Conservation (phyloP, 2,888 invertebrate species). For the Lycophotia porphyrea region DNA sequence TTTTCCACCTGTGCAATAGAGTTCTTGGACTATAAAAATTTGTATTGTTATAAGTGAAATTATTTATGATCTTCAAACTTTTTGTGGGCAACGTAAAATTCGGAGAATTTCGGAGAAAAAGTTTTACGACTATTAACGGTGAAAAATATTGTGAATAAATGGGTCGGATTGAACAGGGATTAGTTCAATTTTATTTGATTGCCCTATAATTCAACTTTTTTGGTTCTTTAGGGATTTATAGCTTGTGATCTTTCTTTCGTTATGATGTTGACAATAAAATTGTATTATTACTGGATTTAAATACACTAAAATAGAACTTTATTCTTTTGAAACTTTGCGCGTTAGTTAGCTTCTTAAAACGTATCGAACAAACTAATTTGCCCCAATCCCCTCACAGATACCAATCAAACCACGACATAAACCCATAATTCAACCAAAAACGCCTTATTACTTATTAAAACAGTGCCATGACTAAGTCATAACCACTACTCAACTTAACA, state of each 20-base stretch:
- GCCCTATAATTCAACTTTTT: background rate
- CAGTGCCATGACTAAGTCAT: conserved; percentile 37
- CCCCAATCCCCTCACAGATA: conserved; percentile 1
- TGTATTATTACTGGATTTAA: background rate
- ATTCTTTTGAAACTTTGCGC: background rate
- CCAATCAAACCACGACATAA: background rate
- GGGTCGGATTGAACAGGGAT: conserved; percentile 29
- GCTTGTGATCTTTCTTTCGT: background rate
- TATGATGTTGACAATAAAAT: background rate
- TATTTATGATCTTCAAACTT: conserved; percentile 82
- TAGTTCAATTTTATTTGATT: conserved; percentile 45
- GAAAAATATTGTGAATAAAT: conserved; percentile 56
- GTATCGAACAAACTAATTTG: conserved; percentile 1
- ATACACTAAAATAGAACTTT: background rate
- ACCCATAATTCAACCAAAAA: conserved; percentile 37
- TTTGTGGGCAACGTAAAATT: conserved; percentile 68
- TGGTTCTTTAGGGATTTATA: background rate
- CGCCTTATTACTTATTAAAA: conserved; percentile 24
- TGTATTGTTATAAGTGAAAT: conserved; percentile 85
- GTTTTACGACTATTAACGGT: conserved; percentile 59
- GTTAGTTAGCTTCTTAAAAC: background rate
- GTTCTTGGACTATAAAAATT: conserved; percentile 85
- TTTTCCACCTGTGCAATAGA: conserved; percentile 82
- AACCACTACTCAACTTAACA: conserved; percentile 30
- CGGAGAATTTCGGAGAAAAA: conserved; percentile 55